Evolutionary conservation across 2,888 invertebrate species (phyloP), one percentile per base, ranked within the genome.

Genomic region (Suillia variegata): DNA sequence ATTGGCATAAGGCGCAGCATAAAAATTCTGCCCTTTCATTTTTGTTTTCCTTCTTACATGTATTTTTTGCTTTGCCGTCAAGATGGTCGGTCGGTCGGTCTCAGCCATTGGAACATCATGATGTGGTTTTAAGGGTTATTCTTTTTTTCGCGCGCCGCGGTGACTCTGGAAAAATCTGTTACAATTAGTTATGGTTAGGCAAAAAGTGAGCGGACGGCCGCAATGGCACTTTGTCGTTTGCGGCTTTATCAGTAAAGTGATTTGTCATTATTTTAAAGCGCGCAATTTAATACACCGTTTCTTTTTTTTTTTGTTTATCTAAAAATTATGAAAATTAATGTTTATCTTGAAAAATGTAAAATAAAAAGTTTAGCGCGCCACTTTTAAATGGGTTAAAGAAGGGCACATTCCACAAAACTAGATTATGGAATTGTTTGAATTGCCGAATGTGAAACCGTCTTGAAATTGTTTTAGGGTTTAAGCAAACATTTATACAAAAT

Each of bases 251-350:
- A 76, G 56, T 62, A 68, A 70, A 75, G 76, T 73, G 76, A 79
- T 78, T 79, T 79, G 78, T 79, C 79, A 78, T 79, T 78, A 78
- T 74, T 73, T 75, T 70, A 70, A 71, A 71, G 63, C 61, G 56
- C 52, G 61, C 59, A 57, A 62, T 63, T 65, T 38, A 61, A 64
- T 63, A 59, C 60, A n/a, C n/a, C n/a, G n/a, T n/a, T n/a, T n/a
- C n/a, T n/a, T n/a, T n/a, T n/a, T n/a, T n/a, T 61, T 59, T 61
- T 52, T 62, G 48, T 64, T 65, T 66, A 62, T 62, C 63, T 64
- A 34, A 57, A 60, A 63, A 70, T 69, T 69, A 70, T 70, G 66
- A 67, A 74, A 71, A 74, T 70, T 65, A 70, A 67, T 70, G 61
- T 54, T 64, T 47, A 45, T 58, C 34, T 8, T 12, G 45, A 48